Base-by-base conservation (phyloP, 2,888 invertebrate species). In the Tinea trinotella region DNA sequence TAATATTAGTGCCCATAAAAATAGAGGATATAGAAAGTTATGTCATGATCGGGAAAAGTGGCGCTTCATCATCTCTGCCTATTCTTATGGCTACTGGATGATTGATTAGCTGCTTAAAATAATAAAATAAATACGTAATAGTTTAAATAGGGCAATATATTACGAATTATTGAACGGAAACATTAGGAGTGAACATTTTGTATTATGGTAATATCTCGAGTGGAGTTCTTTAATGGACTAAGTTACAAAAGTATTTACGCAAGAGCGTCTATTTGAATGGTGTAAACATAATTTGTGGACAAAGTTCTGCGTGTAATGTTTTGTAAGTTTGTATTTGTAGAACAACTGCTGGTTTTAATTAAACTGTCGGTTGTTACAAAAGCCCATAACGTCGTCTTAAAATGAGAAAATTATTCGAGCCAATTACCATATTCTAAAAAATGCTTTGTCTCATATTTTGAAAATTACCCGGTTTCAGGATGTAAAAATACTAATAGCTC, bases 231-330 rank as follows among this genome's bases (percentile, higher is more conserved):
- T 78, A 79, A 82, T 78, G 77, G 79, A 74, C 66, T 71, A 66
- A 79, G 74, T 80, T 81, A 64, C 69, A 70, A 71, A 78, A 79
- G 76, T 78, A 78, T 79, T 76, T 74, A 74, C 71, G 70, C 74
- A 75, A 68, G 65, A 71, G 70, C 70, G 74, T 74, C 74, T 76
- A 81, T 80, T 75, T 73, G 72, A 79, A 77, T 76, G 76, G 76
- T 76, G 79, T 76, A 80, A 78, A 82, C 73, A 72, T 78, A 76
- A 81, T 80, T 82, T 82, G 80, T 79, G 74, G 76, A 66, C 64
- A 68, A 81, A 81, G 72, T 82, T 81, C 62, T 63, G 64, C 68
- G 70, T 73, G 70, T 78, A 75, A 77, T 75, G 76, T 74, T 72
- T 69, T 64, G 70, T 62, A 71, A 65, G 70, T 70, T 70, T 69